Conservation (phyloP, 2,888 invertebrate genomes). For the Hoplodrina blanda region DNA sequence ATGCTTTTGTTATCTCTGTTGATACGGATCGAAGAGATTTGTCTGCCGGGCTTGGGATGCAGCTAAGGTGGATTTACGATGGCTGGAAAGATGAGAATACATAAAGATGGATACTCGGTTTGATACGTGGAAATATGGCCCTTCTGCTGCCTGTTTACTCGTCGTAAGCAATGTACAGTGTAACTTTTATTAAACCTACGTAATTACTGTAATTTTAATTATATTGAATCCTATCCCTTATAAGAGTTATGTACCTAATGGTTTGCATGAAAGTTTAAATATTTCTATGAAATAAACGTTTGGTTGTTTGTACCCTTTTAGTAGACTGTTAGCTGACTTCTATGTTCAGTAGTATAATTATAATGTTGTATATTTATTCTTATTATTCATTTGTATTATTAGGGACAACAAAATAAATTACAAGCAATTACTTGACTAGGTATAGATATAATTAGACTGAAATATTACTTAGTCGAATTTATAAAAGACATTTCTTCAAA, state of each 20-base stretch:
- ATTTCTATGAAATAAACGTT: conserved; percentile 19
- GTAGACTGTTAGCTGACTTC: conserved; percentile 33
- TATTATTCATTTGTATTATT: conserved; percentile 24
- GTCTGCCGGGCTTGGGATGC: conserved; percentile 68
- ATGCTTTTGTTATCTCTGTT: conserved; percentile 76
- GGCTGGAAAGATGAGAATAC: conserved; percentile 64
- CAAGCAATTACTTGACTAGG: conserved; percentile 24
- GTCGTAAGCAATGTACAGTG: conserved; percentile 43
- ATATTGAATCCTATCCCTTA: conserved; percentile 30
- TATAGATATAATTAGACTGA: conserved; percentile 46
- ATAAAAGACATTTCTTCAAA: conserved; percentile 53
- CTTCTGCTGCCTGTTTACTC: conserved; percentile 46
- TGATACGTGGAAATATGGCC: conserved; percentile 41
- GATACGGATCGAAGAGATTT: conserved; percentile 74
- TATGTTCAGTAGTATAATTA: conserved; percentile 17
- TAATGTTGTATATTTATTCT: conserved; percentile 26
- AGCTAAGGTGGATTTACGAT: conserved; percentile 68
- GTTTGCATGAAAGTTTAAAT: conserved; percentile 29
- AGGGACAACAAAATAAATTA: conserved; percentile 14
- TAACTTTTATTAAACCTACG: conserved; percentile 38
- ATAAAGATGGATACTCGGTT: conserved; percentile 59
- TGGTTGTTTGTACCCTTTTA: conserved; percentile 38
- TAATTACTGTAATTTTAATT: conserved; percentile 42
- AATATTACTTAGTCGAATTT: conserved; percentile 36
- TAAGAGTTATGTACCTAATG: conserved; percentile 30